Evolutionary conservation across 2,113 vertebrate species (phyloP), one percentile per base, ranked within the genome.

Genomic region (Pimephales promelas): DNA sequence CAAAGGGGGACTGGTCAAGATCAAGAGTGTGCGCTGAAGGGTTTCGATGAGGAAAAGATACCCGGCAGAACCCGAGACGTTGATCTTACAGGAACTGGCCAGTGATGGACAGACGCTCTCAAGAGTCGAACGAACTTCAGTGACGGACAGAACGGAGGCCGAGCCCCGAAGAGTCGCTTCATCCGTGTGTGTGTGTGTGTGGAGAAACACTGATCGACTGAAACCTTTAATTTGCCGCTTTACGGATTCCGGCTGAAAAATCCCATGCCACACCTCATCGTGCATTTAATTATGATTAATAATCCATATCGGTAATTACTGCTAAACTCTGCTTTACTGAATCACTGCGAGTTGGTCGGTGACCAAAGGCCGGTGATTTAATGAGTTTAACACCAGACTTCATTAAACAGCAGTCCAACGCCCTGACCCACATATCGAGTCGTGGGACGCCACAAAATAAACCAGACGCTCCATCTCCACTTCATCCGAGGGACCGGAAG

Each of bases 201-300:
- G 71, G 82, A 84, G 66, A 70, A 81, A 57, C 82, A 54, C 85
- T 89, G 88, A 92, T 92, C 90, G 89, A 89, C 90, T 90, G 87
- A 85, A 87, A 85, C 87, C 87, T 88, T 91, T 88, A 92, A 91
- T 92, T 91, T 91, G 86, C 88, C 85, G 74, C 86, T 89, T 10
- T 40, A 7, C 40, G 40, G 40, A 9, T 40, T 40, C 9, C 40
- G 9, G 40, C 40, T 11, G 22, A 34, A 71, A 5, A 54, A 6
- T 20, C 8, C 62, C 40, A 5, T n/a, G 2, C 47, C 79, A 10
- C 47, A 71, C 64, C 64, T 10, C 64, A 16, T 26, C 36, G 7
- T 13, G 3, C 81, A 82, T 59, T 72, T 73, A 36, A 87, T 82
- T 49, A 74, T n/a, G 49, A 64, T 83, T 79, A n/a, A 70, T 70